Evolutionary conservation across 2,888 invertebrate genomes (phyloP).

Genomic region (Rhopalosiphum nymphaeae): DNA sequence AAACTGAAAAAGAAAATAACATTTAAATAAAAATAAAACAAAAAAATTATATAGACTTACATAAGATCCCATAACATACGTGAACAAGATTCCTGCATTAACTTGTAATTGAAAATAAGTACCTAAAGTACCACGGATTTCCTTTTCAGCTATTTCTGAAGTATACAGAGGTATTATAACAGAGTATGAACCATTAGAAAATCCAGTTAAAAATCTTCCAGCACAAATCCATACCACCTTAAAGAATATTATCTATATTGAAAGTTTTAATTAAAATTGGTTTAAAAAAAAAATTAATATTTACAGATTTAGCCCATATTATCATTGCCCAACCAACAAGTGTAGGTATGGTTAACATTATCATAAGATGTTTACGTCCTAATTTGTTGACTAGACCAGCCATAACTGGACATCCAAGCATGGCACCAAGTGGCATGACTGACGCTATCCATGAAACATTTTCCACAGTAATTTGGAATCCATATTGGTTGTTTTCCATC

Average conservation of each 20-base stretch:
- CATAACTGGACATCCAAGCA: slow-evolving; percentile 80
- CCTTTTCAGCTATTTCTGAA: slow-evolving; percentile 87
- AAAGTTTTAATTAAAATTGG: not conserved
- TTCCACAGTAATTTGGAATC: slow-evolving; percentile 72
- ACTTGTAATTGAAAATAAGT: slow-evolving; percentile 90
- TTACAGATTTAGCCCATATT: slow-evolving; percentile 76
- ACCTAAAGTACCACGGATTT: slow-evolving; percentile 86
- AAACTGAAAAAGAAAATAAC: slow-evolving; percentile 68
- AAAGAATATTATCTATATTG: not conserved
- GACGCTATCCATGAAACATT: slow-evolving; percentile 82
- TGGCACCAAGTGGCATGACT: slow-evolving; percentile 80
- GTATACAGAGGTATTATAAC: slow-evolving; percentile 87
- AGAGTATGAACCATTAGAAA: slow-evolving; percentile 85
- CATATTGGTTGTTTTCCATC: slow-evolving; percentile 71
- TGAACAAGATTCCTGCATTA: slow-evolving; percentile 85
- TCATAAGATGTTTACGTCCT: slow-evolving; percentile 80
- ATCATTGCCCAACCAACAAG: slow-evolving; percentile 81
- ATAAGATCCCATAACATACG: slow-evolving; percentile 77
- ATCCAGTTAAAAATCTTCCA: slow-evolving; percentile 80
- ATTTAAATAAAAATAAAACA: not conserved
- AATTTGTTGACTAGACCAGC: slow-evolving; percentile 79
- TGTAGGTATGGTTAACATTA: slow-evolving; percentile 78
- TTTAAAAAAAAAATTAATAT: slow-evolving; percentile 5
- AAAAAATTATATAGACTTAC: slow-evolving; percentile 66
- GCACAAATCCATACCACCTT: slow-evolving; percentile 75